A percentile compares a stretch with the other conserved stretches of the same genome.
These are phyloP conservation scores for Argynnis bischoffii DNA, from an alignment of 2,888 invertebrate species.

Conservation along the genomic window DNA sequence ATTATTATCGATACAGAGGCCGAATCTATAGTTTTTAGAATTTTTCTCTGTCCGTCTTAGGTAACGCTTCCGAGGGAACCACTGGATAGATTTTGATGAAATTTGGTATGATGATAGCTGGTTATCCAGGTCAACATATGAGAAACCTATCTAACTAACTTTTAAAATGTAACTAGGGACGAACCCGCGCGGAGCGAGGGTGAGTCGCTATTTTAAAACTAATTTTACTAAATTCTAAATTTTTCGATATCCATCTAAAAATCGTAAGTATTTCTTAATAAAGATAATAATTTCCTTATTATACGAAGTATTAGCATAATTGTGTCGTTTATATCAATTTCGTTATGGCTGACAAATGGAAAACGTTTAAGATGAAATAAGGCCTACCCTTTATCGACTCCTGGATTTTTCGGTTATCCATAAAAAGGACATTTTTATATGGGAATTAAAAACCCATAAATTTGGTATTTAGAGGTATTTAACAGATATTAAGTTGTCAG, in stretches of 20 bases:
- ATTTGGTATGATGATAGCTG: too few relatives aligned
- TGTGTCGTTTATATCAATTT: constrained; percentile 56
- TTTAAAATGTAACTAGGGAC: too few relatives aligned
- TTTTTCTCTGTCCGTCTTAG: too few relatives aligned
- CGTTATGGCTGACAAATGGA: constrained; percentile 71
- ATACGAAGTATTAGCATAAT: constrained; percentile 57
- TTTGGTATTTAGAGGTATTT: constrained; percentile 37
- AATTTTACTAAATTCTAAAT: too few relatives aligned
- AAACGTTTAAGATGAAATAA: constrained; percentile 56
- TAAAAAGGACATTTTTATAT: constrained; percentile 28
- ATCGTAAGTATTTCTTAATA: background rate
- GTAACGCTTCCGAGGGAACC: too few relatives aligned
- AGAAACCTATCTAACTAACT: too few relatives aligned
- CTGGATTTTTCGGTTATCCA: constrained; percentile 43
- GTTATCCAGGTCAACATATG: too few relatives aligned
- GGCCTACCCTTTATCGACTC: constrained; percentile 44
- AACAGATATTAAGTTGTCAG: constrained; percentile 32
- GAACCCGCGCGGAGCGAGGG: too few relatives aligned
- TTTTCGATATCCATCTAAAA: background rate
- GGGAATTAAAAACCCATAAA: constrained; percentile 39
- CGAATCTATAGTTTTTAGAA: too few relatives aligned
- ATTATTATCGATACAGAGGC: too few relatives aligned
- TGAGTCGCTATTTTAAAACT: too few relatives aligned
- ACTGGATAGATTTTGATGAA: too few relatives aligned
- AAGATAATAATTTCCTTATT: constrained; percentile 20